Base-by-base conservation (phyloP, 1,140 invertebrate species). In the Ganaspis sp. region DNA sequence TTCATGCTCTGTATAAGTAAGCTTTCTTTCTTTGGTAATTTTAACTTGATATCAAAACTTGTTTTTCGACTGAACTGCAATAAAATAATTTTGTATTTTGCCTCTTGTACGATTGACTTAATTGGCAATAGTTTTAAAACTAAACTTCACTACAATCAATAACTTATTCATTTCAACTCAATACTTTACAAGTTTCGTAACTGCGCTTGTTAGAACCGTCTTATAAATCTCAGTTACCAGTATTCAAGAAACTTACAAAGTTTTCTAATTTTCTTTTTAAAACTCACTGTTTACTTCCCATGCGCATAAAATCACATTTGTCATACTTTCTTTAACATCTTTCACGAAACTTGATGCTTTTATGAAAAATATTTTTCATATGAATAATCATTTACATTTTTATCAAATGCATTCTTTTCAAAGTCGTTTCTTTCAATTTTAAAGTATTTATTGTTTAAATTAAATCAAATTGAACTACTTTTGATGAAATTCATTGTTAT, bases 181-280 rank as follows among this genome's bases (percentile, higher is more conserved):
- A 64, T 64, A 64, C 54, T 64, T 64, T 6, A 26, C 9, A 64
- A 29, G 12, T 64, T 64, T 5, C 29, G 58, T 64, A 64, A 64
- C 58, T 64, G 26, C 23, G 58, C 23, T 64, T 64, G 23, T 64
- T 29, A 64, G 23, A 29, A 49, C 21, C 23, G 29, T n/a, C 58
- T 64, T 64, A 34, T 64, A 64, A 64, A 64, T 64, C 58, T 64
- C 58, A n/a, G 58, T 64, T 64, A 29, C 26, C 23, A 64, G 58
- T 34, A 12, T n/a, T 64, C 58, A 64, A 29, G 58, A 29, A 64
- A 64, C 58, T 64, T n/a, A 4, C 11, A 64, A 64, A 64, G 23
- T 64, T 64, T 64, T 29, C 23, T 29, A 64, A 64, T 64, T 64
- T 64, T 64, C 23, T 29, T 64, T 64, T 64, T 64, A 12, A 29